phyloP scores from a whole-genome alignment of 2,113 vertebrate genomes.

The Zeus faber region DNA sequence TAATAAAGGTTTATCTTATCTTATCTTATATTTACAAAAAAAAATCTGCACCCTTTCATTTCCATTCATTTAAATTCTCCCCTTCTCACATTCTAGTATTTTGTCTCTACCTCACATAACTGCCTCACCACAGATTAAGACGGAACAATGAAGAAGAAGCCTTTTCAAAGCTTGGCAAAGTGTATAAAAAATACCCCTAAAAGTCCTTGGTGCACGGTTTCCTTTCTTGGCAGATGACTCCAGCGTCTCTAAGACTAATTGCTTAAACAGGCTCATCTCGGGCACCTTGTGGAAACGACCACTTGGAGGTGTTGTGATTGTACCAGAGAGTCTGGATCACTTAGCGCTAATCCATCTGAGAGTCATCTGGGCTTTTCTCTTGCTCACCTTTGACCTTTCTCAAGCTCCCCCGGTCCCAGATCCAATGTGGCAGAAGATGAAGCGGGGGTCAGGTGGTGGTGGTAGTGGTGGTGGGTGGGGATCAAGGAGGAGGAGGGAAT shows the following conservation, averaged over 20 bases:
- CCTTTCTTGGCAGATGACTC: not conserved
- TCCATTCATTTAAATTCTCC: not conserved
- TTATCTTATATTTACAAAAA: no score
- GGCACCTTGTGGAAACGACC: slow-evolving; percentile 38
- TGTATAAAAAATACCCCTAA: no score
- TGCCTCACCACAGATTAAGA: no score
- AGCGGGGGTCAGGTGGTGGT: slow-evolving; percentile 10
- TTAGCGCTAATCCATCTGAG: slow-evolving; percentile 72
- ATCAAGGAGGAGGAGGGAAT: slow-evolving; percentile 3
- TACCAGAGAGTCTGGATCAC: slow-evolving; percentile 60
- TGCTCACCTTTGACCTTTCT: slow-evolving; percentile 65
- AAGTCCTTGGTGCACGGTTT: not conserved
- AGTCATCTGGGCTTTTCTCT: slow-evolving; percentile 70
- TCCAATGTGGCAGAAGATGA: slow-evolving; percentile 37
- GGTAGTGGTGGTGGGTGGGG: not conserved
- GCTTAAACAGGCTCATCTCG: slow-evolving; percentile 18
- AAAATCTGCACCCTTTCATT: no score
- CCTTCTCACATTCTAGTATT: not conserved
- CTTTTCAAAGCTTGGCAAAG: no score
- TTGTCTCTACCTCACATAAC: no score
- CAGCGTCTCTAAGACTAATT: not conserved
- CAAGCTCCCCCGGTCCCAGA: slow-evolving; percentile 59
- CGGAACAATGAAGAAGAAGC: no score
- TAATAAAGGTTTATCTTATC: no score
- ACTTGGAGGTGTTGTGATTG: slow-evolving; percentile 58